phyloP scores from a whole-genome alignment of 2,888 invertebrate genomes.

The Rutpela maculata region DNA sequence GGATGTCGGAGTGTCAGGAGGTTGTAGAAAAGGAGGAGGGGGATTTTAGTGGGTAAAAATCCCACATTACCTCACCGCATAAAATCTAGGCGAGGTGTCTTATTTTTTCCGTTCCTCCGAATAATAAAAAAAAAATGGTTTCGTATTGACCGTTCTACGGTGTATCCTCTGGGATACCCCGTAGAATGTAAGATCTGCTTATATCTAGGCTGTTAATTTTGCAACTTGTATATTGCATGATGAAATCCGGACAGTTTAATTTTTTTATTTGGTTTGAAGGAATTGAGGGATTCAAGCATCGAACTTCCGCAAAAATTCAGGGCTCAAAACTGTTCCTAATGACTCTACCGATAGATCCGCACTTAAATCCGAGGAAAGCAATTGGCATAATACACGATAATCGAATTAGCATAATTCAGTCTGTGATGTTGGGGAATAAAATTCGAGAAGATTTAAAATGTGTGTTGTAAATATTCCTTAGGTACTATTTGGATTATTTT shows the following conservation, averaged over 20 bases:
- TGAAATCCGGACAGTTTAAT: not conserved
- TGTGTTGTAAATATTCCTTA: constrained; percentile 48
- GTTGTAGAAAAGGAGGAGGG: too few relatives aligned
- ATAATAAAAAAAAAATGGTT: too few relatives aligned
- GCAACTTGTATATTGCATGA: too few relatives aligned
- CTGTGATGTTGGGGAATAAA: constrained; percentile 73
- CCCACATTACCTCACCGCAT: too few relatives aligned
- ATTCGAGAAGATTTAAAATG: constrained; percentile 67
- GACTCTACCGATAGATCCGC: constrained; percentile 62
- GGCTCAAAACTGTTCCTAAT: constrained; percentile 70
- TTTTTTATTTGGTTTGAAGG: constrained; percentile 65
- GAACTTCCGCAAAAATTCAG: constrained; percentile 68
- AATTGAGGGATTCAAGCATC: constrained; percentile 73
- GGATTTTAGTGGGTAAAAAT: too few relatives aligned
- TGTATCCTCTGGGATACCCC: too few relatives aligned
- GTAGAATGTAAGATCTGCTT: too few relatives aligned
- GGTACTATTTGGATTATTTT: not conserved
- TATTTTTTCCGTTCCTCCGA: too few relatives aligned
- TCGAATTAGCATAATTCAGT: constrained; percentile 71
- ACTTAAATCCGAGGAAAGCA: constrained; percentile 63
- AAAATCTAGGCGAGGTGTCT: too few relatives aligned
- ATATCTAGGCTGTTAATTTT: too few relatives aligned
- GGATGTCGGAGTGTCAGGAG: too few relatives aligned
- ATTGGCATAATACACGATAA: constrained; percentile 70
- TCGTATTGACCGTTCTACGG: too few relatives aligned